phyloP scores from a whole-genome alignment of 1,140 invertebrate genomes.

The Drosophila albomicans region DNA sequence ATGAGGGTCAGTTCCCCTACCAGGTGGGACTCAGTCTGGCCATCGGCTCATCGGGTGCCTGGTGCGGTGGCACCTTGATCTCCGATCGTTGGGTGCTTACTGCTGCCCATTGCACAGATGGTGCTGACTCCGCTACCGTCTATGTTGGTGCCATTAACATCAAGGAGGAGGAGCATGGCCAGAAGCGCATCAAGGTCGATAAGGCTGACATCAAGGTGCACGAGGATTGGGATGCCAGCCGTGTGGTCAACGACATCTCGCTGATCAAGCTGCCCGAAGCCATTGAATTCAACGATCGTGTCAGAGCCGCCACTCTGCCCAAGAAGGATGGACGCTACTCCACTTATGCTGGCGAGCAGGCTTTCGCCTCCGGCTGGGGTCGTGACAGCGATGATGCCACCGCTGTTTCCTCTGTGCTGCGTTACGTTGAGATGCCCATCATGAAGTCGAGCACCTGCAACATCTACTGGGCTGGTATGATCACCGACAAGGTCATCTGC shows the following conservation, averaged over 20 bases:
- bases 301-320: constrained; percentile 81
- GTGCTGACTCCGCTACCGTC: constrained; percentile 46
- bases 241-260: constrained; percentile 82
- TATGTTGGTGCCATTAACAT: constrained; percentile 43
- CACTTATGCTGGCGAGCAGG: constrained; percentile 74
- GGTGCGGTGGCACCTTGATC: constrained; percentile 78
- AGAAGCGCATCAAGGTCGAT: constrained; percentile 56
- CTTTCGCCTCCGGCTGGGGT: constrained; percentile 84
- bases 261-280: constrained; percentile 80
- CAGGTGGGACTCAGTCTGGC: constrained; percentile 68
- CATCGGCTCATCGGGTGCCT: constrained; percentile 41
- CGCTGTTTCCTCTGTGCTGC: constrained; percentile 50
- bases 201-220: constrained; percentile 58
- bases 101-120: constrained; percentile 71
- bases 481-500: constrained; percentile 63
- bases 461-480: constrained; percentile 47
- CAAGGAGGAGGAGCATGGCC: constrained; percentile 53
- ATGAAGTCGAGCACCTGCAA: constrained; percentile 53
- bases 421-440: constrained; percentile 64
- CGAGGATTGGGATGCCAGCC: constrained; percentile 48
- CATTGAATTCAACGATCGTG: constrained; percentile 66
- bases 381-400: constrained; percentile 71
- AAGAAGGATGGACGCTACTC: constrained; percentile 56
- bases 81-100: constrained; percentile 69
- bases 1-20: constrained; percentile 68